Evolutionary conservation across 2,888 invertebrate species (phyloP), one percentile per base, ranked within the genome.

Genomic region (Phania funesta): DNA sequence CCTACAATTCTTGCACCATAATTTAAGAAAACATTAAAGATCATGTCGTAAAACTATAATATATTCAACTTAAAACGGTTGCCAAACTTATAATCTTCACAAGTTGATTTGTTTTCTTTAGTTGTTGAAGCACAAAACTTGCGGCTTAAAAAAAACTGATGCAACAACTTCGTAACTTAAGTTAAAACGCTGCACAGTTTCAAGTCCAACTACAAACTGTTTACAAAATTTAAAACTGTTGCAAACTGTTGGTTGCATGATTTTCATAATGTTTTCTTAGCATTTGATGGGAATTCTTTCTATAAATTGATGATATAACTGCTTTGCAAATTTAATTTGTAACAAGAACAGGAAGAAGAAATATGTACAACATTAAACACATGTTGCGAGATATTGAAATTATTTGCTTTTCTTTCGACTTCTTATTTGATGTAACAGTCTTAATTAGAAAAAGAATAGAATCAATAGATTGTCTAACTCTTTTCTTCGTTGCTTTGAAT

Each of bases 261-360:
- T 41, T 67, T 50, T 32, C 9, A n/a, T 22, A 29, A 9, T 16
- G 16, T 44, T 26, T 54, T 38, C 44, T 29, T 9, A 32, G 20
- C 20, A 22, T 32, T 38, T 70, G 6, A 22, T 41, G 46, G 24
- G 22, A 50, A 68, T 78, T 68, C 18, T 68, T 68, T 50, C 44
- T 48, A 35, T 44, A 41, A 79, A 67, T 74, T 80, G 73, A 74
- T 80, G 74, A 80, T 73, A 74, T 80, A 80, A 80, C 79, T 74
- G 79, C 44, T 80, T 74, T 46, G 32, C 68, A 68, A 68, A 80
- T 74, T 80, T 64, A 74, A 68, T 48, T 68, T 67, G 11, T 74
- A 68, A 68, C 54, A 54, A 74, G 46, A 74, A 62, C 52, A 74
- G 54, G 16, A 78, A 62, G 20, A 50, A 58, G 46, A 60, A 73